Conservation (phyloP, 2,797 vertebrate genomes). For the Zenarchopterus dispar region DNA sequence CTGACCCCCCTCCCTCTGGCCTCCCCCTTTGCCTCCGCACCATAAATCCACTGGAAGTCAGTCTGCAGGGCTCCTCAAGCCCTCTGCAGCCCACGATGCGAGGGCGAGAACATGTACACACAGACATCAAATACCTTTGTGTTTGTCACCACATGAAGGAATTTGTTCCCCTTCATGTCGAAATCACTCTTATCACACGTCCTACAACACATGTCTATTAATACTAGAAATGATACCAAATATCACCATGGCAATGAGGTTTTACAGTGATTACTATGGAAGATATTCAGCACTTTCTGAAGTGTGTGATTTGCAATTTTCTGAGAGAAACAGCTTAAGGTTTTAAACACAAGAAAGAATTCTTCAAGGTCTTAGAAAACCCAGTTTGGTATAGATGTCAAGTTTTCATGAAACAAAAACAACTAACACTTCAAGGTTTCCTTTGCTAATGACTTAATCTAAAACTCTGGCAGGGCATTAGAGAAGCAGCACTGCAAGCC, state of each 20-base stretch:
- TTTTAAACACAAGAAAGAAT: too few relatives aligned
- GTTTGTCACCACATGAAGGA: slow-evolving; percentile 51
- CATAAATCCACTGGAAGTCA: slow-evolving; percentile 27
- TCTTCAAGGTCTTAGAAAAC: slow-evolving; percentile 11
- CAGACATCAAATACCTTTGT: slow-evolving; percentile 69
- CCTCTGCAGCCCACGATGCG: slow-evolving; percentile 36
- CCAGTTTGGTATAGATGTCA: slow-evolving; percentile 35
- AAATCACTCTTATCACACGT: slow-evolving; percentile 24
- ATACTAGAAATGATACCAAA: neutral
- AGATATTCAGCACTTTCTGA: too few relatives aligned
- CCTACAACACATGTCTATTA: neutral
- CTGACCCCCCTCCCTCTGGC: slow-evolving; percentile 33
- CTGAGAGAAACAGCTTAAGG: neutral
- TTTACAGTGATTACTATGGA: too few relatives aligned
- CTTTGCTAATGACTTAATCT: slow-evolving; percentile 12
- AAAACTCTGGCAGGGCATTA: slow-evolving; percentile 9
- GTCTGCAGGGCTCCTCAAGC: slow-evolving; percentile 52
- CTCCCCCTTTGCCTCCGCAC: slow-evolving; percentile 28
- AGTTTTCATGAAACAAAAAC: slow-evolving; percentile 41
- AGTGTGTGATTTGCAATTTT: slow-evolving; percentile 15
- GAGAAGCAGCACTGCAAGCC: slow-evolving; percentile 21
- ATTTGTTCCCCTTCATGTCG: slow-evolving; percentile 55
- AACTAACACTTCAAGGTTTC: neutral
- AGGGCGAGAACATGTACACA: slow-evolving; percentile 59
- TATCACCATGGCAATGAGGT: too few relatives aligned